Conservation (phyloP, 1,140 invertebrate species). For the Caenorhabditis briggsae region DNA sequence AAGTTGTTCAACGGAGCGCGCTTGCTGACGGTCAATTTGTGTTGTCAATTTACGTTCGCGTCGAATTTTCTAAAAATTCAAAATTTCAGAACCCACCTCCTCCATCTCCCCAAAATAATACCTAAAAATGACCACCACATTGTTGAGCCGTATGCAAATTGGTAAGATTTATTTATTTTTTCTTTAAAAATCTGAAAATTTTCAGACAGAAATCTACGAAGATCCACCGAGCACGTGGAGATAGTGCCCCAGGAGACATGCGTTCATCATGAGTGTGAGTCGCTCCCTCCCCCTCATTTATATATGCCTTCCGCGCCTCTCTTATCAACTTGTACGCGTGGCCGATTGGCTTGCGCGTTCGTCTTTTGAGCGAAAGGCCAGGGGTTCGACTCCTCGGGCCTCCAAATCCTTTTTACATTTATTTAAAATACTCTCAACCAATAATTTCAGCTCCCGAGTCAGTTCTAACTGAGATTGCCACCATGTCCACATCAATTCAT, state of each 20-base stretch:
- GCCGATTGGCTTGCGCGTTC: no score
- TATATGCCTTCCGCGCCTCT: background rate
- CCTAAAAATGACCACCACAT: background rate
- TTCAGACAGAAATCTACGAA: conserved; percentile 13
- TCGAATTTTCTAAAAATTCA: no score
- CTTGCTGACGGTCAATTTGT: no score
- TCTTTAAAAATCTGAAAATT: background rate
- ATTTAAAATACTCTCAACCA: background rate
- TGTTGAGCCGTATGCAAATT: conserved; percentile 41
- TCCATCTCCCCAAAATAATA: no score
- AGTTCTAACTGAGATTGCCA: conserved; percentile 18
- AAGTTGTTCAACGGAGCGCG: no score
- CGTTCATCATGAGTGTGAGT: conserved; percentile 45
- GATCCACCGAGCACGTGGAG: conserved; percentile 35
- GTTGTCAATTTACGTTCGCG: no score
- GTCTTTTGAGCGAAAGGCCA: background rate
- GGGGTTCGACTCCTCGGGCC: background rate
- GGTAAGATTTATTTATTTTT: background rate
- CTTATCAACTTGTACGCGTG: background rate
- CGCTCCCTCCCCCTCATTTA: background rate
- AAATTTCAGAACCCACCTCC: no score
- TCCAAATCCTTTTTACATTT: background rate
- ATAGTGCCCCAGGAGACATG: conserved; percentile 42
- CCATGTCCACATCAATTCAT: conserved; percentile 17
- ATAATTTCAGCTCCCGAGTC: background rate